Evolutionary conservation across 2,797 vertebrate species (phyloP).

Genomic region (Lacerta agilis): DNA sequence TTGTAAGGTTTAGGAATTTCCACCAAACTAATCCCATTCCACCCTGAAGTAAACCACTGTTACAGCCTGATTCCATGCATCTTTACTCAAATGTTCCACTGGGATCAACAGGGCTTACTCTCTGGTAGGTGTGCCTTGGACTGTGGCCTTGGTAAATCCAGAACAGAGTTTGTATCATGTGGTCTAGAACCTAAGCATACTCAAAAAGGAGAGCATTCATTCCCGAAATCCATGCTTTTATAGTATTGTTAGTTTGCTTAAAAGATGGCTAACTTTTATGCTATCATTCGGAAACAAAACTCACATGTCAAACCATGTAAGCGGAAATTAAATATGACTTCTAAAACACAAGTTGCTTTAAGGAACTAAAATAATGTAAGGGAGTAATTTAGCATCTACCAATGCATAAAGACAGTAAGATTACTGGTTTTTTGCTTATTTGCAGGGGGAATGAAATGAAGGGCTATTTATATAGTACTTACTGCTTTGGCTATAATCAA

Average conservation of each 20-base stretch:
- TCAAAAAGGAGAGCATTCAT: not conserved
- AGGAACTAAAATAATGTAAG: conserved; percentile 60
- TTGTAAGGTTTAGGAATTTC: not conserved
- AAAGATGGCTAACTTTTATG: conserved; percentile 29
- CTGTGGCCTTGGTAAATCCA: not conserved
- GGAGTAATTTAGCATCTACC: conserved; percentile 58
- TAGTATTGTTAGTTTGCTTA: conserved; percentile 15
- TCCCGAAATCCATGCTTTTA: not conserved
- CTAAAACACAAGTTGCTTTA: conserved; percentile 59
- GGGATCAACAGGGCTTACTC: not conserved
- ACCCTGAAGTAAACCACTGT: not conserved
- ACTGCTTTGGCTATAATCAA: conserved; percentile 76
- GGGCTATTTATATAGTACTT: conserved; percentile 71
- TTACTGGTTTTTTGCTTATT: conserved; percentile 55
- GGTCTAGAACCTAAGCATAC: not conserved
- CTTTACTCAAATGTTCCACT: not conserved
- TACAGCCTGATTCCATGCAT: not conserved
- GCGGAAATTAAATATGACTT: conserved; percentile 58
- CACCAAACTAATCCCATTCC: not conserved
- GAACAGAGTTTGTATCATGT: not conserved
- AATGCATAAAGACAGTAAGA: conserved; percentile 51
- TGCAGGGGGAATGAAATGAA: conserved; percentile 66
- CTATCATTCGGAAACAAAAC: conserved; percentile 25
- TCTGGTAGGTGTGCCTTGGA: no score
- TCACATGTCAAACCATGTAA: conserved; percentile 41